These are phyloP conservation scores for Larimichthys crocea DNA, from an alignment of 2,113 vertebrate species.

Conservation along the genomic window DNA sequence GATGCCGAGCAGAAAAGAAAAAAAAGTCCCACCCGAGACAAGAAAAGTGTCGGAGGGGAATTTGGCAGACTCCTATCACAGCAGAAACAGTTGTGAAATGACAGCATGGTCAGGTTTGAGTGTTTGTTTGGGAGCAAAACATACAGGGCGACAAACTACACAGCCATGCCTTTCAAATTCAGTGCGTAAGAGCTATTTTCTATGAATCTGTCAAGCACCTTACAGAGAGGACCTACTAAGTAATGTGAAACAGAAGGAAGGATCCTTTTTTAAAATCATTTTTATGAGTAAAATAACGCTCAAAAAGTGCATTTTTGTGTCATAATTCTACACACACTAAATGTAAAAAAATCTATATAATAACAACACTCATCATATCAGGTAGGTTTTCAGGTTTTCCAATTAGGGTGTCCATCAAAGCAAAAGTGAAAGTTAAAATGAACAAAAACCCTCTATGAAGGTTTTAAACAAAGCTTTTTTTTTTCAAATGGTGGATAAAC, in stretches of 20 bases:
- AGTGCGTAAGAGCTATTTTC: neutral
- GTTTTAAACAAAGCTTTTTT: neutral
- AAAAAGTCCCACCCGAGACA: slow-evolving; percentile 33
- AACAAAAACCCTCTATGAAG: neutral
- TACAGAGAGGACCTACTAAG: neutral
- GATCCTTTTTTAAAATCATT: neutral
- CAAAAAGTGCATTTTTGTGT: slow-evolving; percentile 6
- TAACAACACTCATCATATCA: neutral
- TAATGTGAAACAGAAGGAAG: neutral
- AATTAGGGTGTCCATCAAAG: neutral
- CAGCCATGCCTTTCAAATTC: slow-evolving; percentile 8
- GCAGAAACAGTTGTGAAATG: slow-evolving; percentile 52
- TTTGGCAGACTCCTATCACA: slow-evolving; percentile 29
- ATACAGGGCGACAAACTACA: neutral
- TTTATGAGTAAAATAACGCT: neutral
- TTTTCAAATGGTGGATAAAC: slow-evolving; percentile 23
- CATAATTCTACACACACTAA: neutral
- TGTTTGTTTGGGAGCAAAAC: slow-evolving; percentile 14
- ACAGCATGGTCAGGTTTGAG: slow-evolving; percentile 49
- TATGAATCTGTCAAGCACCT: neutral
- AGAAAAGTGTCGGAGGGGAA: slow-evolving; percentile 66
- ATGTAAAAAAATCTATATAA: neutral
- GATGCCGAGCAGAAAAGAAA: neutral
- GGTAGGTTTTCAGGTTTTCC: neutral
- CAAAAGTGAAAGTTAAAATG: slow-evolving; percentile 31